Percentiles rank a stretch among this genome's conserved stretches.
Conservation (phyloP, 2,888 invertebrate genomes). For the Orchesella flavescens region DNA sequence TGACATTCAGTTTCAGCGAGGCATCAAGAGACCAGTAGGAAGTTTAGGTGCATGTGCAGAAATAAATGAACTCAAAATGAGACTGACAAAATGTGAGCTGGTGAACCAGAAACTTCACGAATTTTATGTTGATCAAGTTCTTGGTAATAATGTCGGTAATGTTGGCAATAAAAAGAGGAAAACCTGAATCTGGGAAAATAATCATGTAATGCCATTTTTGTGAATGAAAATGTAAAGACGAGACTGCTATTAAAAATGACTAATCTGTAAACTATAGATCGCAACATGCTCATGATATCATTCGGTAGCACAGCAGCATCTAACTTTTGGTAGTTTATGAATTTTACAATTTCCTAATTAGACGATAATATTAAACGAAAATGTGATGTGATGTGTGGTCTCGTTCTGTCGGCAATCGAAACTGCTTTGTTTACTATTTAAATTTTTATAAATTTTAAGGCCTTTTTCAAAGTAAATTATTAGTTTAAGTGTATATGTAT, state of each 20-base stretch:
- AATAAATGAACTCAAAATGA: conserved; percentile 68
- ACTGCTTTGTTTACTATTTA: too few species aligned
- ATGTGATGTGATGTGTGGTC: too few species aligned
- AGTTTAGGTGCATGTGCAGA: conserved; percentile 58
- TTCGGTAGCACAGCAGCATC: conserved; percentile 35
- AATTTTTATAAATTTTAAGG: too few species aligned
- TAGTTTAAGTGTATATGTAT: too few species aligned
- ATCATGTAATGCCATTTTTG: conserved; percentile 17
- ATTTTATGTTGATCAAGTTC: conserved; percentile 68
- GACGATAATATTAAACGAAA: background rate
- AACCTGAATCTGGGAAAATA: conserved; percentile 32
- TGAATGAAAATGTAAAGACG: conserved; percentile 57
- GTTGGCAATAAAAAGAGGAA: conserved; percentile 47
- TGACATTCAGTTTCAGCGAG: conserved; percentile 17
- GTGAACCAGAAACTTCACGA: conserved; percentile 69
- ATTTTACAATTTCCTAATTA: conserved; percentile 22
- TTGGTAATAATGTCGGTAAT: conserved; percentile 16
- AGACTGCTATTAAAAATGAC: conserved; percentile 59
- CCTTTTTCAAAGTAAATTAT: too few species aligned
- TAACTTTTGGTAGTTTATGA: background rate
- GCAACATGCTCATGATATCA: conserved; percentile 53
- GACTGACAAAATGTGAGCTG: conserved; percentile 66
- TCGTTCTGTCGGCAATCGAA: background rate
- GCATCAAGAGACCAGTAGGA: conserved; percentile 45
- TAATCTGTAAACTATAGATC: conserved; percentile 40